Evolutionary conservation across 2,113 vertebrate species (phyloP), one percentile per base, ranked within the genome.

Genomic region (Nettapus auritus): DNA sequence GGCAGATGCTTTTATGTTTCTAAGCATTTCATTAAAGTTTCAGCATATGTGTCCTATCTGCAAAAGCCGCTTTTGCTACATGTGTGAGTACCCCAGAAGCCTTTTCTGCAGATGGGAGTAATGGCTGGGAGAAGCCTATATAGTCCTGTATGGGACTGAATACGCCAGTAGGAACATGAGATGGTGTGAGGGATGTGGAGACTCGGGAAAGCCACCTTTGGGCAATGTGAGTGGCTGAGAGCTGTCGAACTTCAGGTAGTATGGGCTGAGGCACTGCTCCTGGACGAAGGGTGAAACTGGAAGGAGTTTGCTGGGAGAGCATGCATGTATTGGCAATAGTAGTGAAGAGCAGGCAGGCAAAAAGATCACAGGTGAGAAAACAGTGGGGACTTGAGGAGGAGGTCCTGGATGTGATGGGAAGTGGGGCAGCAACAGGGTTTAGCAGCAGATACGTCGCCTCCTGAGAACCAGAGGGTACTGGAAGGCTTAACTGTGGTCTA

Each of bases 11-110:
- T 57, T 93, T 15, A 53, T 62, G 38, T 75, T 83, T n/a, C 82
- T 60, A 13, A 90, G 78, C 34, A 33, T 88, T 71, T 86, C 85
- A 94, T 91, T 75, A 86, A 89, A 40, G 76, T 94, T 91, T 78
- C 56, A 91, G 52, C 26, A 2, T 9, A 48, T 31, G 57, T 50
- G 81, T 91, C 83, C 3, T 64, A 12, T 75, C 64, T 78, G 60
- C 60, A 74, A 3, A 28, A 92, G 82, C 86, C 34, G 42, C 34
- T 86, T 33, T 16, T 10, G 55, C 63, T 59, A 3, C 36, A 4
- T 5, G 31, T 12, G 64, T 34, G 29, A 86, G 42, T 23, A 13
- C 20, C 64, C 33, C n/a, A 69, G 70, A 56, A 86, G 52, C 36
- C 52, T 75, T 63, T 71, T 46, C 44, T 1, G 3, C 22, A 31